phyloP scores from a whole-genome alignment of 2,888 invertebrate species.

The Pediacus dermestoides region DNA sequence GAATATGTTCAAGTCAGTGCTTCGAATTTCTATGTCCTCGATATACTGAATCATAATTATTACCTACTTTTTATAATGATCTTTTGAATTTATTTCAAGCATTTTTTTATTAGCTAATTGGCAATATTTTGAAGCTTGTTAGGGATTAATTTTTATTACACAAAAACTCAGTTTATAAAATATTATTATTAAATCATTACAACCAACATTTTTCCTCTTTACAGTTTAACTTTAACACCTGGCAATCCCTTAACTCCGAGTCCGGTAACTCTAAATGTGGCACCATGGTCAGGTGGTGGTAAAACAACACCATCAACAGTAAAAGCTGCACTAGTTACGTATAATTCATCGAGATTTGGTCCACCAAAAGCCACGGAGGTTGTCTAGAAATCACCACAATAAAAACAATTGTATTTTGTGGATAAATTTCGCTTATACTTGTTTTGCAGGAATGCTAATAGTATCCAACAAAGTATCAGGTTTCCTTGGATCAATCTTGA shows the following conservation, averaged over 20 bases:
- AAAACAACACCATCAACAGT: constrained; percentile 37
- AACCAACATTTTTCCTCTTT: too few species aligned
- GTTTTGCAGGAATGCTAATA: constrained; percentile 62
- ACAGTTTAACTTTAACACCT: constrained; percentile 37
- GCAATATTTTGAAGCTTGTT: too few species aligned
- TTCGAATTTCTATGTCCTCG: too few species aligned
- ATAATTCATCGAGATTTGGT: constrained; percentile 27
- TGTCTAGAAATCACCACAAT: constrained; percentile 18
- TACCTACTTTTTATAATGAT: too few species aligned
- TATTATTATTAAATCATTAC: too few species aligned
- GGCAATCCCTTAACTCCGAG: constrained; percentile 55
- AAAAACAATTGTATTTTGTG: neutral
- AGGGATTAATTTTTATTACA: too few species aligned
- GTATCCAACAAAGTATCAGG: constrained; percentile 56
- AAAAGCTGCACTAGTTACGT: constrained; percentile 26
- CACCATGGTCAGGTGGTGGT: constrained; percentile 51
- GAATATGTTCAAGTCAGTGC: too few species aligned
- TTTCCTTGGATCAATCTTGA: constrained; percentile 55
- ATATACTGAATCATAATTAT: too few species aligned
- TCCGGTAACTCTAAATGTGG: constrained; percentile 58
- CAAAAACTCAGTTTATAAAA: too few species aligned
- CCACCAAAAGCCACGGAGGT: constrained; percentile 32
- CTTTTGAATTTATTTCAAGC: too few species aligned
- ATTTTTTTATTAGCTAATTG: too few species aligned
- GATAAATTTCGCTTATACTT: constrained; percentile 52